Base-by-base conservation (phyloP, 1,140 invertebrate genomes). In the Dryas iulia region DNA sequence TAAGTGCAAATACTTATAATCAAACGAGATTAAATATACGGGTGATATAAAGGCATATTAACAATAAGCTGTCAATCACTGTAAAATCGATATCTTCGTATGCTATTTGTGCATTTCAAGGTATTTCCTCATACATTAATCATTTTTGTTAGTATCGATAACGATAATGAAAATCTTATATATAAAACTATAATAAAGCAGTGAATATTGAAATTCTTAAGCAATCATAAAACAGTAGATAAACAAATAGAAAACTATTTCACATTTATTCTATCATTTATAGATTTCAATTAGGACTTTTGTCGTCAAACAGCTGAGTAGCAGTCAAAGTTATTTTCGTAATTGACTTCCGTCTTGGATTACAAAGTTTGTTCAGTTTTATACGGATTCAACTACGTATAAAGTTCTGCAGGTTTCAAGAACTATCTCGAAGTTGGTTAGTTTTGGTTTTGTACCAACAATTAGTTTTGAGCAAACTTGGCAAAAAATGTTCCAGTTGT, bases 1-100 rank as follows among this genome's bases (percentile, higher is more conserved):
- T 90, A 31, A 83, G 87, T 85, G 10, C 2, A 21, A 10, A 11
- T 47, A 18, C 1, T 1, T 10, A 8, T 31, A 31, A 18, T 18
- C 2, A n/a, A n/a, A n/a, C n/a, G n/a, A n/a, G n/a, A n/a, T n/a
- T n/a, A n/a, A n/a, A n/a, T n/a, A n/a, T n/a, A n/a, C n/a, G n/a
- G n/a, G n/a, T n/a, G n/a, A n/a, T n/a, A n/a, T n/a, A n/a, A n/a
- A n/a, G n/a, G n/a, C n/a, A n/a, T n/a, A n/a, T n/a, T n/a, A n/a
- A n/a, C n/a, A n/a, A n/a, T n/a, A n/a, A n/a, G n/a, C n/a, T n/a
- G n/a, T n/a, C n/a, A n/a, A n/a, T n/a, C n/a, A n/a, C n/a, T n/a
- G n/a, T n/a, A n/a, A n/a, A n/a, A n/a, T n/a, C n/a, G n/a, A n/a
- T n/a, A n/a, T n/a, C n/a, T n/a, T n/a, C n/a, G n/a, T n/a, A n/a